Conservation (phyloP, 2,797 vertebrate genomes). For the Pangasius mekongensis region DNA sequence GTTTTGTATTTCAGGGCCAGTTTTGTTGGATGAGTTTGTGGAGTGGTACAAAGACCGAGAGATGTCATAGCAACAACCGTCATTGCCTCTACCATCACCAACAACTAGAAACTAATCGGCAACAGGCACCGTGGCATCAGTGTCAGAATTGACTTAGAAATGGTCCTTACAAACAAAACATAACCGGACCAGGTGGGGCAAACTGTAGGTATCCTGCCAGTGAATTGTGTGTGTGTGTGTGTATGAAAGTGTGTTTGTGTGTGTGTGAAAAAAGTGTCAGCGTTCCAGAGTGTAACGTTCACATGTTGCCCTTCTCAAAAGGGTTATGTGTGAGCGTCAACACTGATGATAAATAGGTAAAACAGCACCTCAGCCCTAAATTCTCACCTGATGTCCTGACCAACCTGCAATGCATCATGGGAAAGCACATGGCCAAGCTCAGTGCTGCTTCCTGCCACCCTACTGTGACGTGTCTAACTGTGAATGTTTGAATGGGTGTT, state of each 20-base stretch:
- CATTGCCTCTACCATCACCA: constrained; percentile 61
- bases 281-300: constrained; percentile 61
- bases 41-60: constrained; percentile 99
- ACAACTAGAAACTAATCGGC: constrained; percentile 53
- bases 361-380: constrained; percentile 46
- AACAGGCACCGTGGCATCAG: constrained; percentile 72
- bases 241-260: constrained; percentile 39
- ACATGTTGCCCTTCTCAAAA: constrained; percentile 63
- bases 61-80: constrained; percentile 88
- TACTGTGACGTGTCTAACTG: constrained; percentile 95
- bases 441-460: constrained; percentile 83
- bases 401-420: constrained; percentile 85
- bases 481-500: constrained; percentile 73
- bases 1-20: constrained; percentile 85
- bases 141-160: constrained; percentile 85
- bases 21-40: constrained; percentile 99
- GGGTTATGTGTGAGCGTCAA: constrained; percentile 58
- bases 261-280: constrained; percentile 53
- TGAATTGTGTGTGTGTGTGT: constrained; percentile 49
- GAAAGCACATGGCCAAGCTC: constrained; percentile 84
- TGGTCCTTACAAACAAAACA: constrained; percentile 70
- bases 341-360: constrained; percentile 58
- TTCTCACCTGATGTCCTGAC: constrained; percentile 79
- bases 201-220: constrained; percentile 66
- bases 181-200: constrained; percentile 64